Evolutionary conservation across 2,113 vertebrate genomes (phyloP).

Genomic region (Erinaceus europaeus): DNA sequence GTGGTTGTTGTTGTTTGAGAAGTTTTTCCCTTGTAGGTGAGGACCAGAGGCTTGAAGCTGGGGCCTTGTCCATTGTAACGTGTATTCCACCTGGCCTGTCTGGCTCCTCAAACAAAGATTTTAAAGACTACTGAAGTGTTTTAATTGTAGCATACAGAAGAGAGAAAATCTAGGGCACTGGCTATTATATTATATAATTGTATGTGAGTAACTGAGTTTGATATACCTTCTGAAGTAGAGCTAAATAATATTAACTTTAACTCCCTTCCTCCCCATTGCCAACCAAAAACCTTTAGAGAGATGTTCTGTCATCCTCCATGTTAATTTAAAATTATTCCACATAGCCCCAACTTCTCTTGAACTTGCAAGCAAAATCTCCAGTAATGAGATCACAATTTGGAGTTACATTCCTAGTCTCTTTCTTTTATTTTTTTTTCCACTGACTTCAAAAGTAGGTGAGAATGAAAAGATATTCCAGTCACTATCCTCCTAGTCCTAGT

Average conservation of each 20-base stretch:
- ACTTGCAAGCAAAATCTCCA: conserved; percentile 35
- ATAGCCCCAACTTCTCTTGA: conserved; percentile 48
- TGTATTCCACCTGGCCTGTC: too few species aligned
- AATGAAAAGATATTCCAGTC: too few species aligned
- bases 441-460: too few species aligned
- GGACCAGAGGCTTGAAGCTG: too few species aligned
- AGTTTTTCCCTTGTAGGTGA: too few species aligned
- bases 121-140: neutral
- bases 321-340: conserved; percentile 55
- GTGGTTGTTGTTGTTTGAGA: too few species aligned
- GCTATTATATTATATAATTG: conserved; percentile 12
- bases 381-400: conserved; percentile 49
- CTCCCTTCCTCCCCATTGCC: neutral
- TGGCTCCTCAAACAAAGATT: neutral
- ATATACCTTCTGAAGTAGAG: conserved; percentile 23
- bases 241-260: conserved; percentile 31
- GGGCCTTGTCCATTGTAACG: too few species aligned
- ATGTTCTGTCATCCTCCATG: conserved; percentile 27
- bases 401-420: conserved; percentile 38
- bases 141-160: conserved; percentile 26
- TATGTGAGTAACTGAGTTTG: conserved; percentile 24
- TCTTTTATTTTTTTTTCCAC: too few species aligned
- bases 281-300: conserved; percentile 32
- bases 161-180: conserved; percentile 7
- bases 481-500: too few species aligned